phyloP scores from a whole-genome alignment of 2,113 vertebrate species.

The Brienomyrus brachyistius region DNA sequence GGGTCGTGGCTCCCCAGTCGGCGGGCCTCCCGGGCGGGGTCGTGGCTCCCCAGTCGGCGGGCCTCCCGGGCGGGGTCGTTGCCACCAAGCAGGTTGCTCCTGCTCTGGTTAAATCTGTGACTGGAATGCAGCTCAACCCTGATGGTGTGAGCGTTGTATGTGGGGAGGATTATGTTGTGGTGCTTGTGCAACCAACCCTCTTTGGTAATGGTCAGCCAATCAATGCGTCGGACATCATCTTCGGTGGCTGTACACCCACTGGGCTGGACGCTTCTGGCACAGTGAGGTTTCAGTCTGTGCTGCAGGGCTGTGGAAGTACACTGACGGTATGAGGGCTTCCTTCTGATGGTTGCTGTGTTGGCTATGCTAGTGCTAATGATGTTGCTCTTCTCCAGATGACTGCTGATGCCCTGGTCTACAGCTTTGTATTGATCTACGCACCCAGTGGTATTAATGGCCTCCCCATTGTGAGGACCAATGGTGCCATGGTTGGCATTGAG shows the following conservation, averaged over 20 bases:
- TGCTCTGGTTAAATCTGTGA: not conserved
- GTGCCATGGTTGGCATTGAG: too few relatives aligned
- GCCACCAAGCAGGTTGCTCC: not conserved
- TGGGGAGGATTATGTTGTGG: not conserved
- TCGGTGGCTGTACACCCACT: not conserved
- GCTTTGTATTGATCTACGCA: too few relatives aligned
- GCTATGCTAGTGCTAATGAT: too few relatives aligned
- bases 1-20: too few relatives aligned
- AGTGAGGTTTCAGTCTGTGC: not conserved
- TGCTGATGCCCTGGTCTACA: too few relatives aligned
- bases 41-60: fast-evolving
- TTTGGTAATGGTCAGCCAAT: not conserved
- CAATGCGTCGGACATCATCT: not conserved
- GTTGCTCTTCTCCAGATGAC: too few relatives aligned
- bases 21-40: too few relatives aligned
- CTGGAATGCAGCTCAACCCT: not conserved
- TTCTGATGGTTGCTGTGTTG: not conserved
- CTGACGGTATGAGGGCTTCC: not conserved
- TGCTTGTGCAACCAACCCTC: not conserved
- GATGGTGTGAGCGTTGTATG: too few relatives aligned
- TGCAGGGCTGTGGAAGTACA: not conserved
- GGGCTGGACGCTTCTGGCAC: not conserved
- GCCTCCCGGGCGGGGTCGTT: too few relatives aligned
- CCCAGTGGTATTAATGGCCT: too few relatives aligned
- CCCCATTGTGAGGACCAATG: too few relatives aligned